Percentiles rank a stretch among this genome's conserved stretches.
phyloP scores from a whole-genome alignment of 2,797 vertebrate species.

The Notolabrus celidotus region DNA sequence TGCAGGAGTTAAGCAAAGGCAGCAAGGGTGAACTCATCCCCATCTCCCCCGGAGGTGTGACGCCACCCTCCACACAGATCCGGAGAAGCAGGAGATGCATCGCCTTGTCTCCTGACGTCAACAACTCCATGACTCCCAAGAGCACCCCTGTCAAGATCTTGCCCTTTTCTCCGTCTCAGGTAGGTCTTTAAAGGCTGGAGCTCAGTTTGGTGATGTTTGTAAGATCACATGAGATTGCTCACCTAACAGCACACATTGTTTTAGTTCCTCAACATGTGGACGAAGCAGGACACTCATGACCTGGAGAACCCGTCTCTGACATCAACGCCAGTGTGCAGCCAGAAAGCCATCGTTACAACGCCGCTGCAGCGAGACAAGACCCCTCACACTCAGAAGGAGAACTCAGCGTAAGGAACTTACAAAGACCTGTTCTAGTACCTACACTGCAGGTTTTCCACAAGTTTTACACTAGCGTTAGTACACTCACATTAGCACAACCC shows the following conservation, averaged over 20 bases:
- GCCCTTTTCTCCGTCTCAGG: slow-evolving; percentile 98
- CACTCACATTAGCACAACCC: no score
- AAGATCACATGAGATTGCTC: not conserved
- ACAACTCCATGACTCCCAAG: slow-evolving; percentile 95
- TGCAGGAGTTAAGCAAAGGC: slow-evolving; percentile 94
- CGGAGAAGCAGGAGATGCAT: slow-evolving; percentile 89
- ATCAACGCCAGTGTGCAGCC: slow-evolving; percentile 96
- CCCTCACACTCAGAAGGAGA: slow-evolving; percentile 92
- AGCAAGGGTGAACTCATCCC: slow-evolving; percentile 96
- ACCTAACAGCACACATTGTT: slow-evolving; percentile 8
- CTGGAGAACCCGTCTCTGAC: slow-evolving; percentile 96
- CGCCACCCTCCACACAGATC: slow-evolving; percentile 90
- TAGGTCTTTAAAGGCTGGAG: slow-evolving; percentile 55
- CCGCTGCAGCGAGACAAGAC: slow-evolving; percentile 98
- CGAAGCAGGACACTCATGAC: slow-evolving; percentile 94
- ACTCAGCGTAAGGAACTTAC: slow-evolving; percentile 89
- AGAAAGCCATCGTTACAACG: slow-evolving; percentile 95
- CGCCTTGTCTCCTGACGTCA: slow-evolving; percentile 89
- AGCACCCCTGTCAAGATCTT: slow-evolving; percentile 96
- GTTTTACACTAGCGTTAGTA: not conserved
- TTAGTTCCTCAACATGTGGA: slow-evolving; percentile 98
- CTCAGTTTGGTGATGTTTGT: fast-evolving
- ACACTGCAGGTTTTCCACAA: no score
- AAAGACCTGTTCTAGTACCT: no score
- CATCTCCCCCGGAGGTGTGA: slow-evolving; percentile 91